These are phyloP conservation scores for Saguinus imperator DNA, from an alignment of 2,113 vertebrate species.

Conservation along the genomic window DNA sequence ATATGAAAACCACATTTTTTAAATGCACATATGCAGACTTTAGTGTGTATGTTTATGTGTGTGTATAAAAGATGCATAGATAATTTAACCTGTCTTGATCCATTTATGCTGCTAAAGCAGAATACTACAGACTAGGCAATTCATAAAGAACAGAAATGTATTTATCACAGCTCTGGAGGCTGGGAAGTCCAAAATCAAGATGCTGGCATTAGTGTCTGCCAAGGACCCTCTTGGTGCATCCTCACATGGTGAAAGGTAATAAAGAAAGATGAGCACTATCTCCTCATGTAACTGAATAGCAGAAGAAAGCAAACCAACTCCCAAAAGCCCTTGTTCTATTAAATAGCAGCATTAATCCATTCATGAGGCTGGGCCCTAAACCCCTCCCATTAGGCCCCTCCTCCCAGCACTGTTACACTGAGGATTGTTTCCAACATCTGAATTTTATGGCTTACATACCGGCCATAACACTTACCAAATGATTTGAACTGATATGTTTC, in stretches of 20 bases:
- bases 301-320: background rate
- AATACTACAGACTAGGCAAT: background rate
- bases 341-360: background rate
- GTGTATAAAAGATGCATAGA: background rate
- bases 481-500: slow-evolving; percentile 67
- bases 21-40: too few relatives aligned
- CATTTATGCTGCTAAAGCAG: background rate
- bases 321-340: background rate
- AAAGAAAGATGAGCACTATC: background rate
- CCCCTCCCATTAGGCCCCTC: too few relatives aligned
- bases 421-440: background rate
- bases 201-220: background rate
- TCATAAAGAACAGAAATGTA: background rate
- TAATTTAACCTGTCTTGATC: background rate
- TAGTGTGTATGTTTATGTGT: too few relatives aligned
- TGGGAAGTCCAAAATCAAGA: too few relatives aligned
- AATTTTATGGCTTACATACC: background rate
- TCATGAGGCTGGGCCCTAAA: too few relatives aligned
- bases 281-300: background rate
- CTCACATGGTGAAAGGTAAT: background rate
- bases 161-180: background rate
- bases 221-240: background rate
- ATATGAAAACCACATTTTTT: too few relatives aligned
- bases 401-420: too few relatives aligned
- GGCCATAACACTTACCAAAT: background rate